These are phyloP conservation scores for Orycteropus afer DNA, from an alignment of 2,113 vertebrate genomes.

Conservation along the genomic window DNA sequence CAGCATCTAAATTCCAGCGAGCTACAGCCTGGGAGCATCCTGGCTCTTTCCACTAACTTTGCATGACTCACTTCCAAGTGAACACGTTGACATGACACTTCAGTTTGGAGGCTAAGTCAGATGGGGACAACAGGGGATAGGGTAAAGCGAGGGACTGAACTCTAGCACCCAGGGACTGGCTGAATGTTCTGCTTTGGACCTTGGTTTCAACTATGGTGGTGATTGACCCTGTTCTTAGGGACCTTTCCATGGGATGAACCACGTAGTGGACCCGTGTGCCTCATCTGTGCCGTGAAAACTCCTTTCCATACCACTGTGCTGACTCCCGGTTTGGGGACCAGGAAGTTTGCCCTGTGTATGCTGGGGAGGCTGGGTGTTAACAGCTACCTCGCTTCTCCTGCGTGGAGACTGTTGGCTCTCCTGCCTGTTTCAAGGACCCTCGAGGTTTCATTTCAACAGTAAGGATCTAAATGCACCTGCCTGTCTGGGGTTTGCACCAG, in stretches of 20 bases:
- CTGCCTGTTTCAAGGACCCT: neutral
- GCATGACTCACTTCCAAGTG: neutral
- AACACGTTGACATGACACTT: neutral
- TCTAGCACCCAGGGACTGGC: fast-evolving
- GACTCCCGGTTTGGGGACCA: neutral
- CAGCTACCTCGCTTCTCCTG: neutral
- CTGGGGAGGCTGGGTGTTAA: no score
- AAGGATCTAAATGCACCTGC: neutral
- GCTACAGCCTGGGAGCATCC: neutral
- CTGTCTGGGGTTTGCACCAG: slow-evolving; percentile 15
- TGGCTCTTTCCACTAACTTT: neutral
- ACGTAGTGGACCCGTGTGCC: fast-evolving
- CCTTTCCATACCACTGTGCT: fast-evolving
- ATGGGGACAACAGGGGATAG: neutral
- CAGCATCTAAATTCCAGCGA: neutral
- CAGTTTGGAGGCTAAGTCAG: neutral
- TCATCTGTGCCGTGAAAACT: neutral
- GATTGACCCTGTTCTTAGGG: fast-evolving
- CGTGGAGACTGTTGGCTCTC: neutral
- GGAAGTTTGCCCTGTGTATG: neutral
- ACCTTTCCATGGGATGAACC: neutral
- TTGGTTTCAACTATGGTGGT: neutral
- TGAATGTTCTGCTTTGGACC: neutral
- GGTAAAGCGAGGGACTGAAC: neutral
- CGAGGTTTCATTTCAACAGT: neutral